Evolutionary conservation across 2,797 vertebrate genomes (phyloP).

Genomic region (Aplochiton taeniatus): DNA sequence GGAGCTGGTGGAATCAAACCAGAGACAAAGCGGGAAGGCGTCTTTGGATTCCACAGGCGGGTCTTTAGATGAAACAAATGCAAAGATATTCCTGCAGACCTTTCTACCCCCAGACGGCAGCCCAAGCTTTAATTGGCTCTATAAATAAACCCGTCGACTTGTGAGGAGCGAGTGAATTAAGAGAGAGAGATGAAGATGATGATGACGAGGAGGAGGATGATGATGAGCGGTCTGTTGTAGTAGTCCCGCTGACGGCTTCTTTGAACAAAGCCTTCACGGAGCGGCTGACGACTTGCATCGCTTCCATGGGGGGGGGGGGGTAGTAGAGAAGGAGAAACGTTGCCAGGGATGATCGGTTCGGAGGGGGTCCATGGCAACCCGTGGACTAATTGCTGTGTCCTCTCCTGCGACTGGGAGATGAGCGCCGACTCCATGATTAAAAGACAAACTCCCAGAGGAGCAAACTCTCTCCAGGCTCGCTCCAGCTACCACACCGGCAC

Average conservation of each 20-base stretch:
- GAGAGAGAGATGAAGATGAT: background rate
- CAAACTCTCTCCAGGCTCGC: slow-evolving; percentile 33
- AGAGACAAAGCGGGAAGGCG: too few relatives aligned
- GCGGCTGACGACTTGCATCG: background rate
- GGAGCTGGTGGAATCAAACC: too few relatives aligned
- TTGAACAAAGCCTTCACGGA: background rate
- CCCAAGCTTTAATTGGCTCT: slow-evolving; percentile 2
- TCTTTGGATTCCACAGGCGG: too few relatives aligned
- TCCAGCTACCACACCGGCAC: slow-evolving; percentile 35
- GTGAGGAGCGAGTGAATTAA: slow-evolving; percentile 11
- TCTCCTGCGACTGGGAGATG: slow-evolving; percentile 27
- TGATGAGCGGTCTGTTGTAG: too few relatives aligned
- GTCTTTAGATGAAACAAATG: background rate
- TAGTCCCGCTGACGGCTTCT: too few relatives aligned
- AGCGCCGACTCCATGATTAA: slow-evolving; percentile 60
- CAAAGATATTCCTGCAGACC: background rate
- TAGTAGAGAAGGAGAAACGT: background rate
- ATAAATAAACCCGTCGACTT: background rate
- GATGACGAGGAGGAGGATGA: background rate
- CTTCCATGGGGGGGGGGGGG: background rate
- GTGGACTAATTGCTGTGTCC: slow-evolving; percentile 38
- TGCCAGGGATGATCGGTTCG: slow-evolving; percentile 29
- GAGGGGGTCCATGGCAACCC: slow-evolving; percentile 19
- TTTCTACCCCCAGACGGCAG: background rate
- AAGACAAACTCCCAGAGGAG: slow-evolving; percentile 45